Conservation (phyloP, 2,113 vertebrate genomes). For the Butastur rufipennis region DNA sequence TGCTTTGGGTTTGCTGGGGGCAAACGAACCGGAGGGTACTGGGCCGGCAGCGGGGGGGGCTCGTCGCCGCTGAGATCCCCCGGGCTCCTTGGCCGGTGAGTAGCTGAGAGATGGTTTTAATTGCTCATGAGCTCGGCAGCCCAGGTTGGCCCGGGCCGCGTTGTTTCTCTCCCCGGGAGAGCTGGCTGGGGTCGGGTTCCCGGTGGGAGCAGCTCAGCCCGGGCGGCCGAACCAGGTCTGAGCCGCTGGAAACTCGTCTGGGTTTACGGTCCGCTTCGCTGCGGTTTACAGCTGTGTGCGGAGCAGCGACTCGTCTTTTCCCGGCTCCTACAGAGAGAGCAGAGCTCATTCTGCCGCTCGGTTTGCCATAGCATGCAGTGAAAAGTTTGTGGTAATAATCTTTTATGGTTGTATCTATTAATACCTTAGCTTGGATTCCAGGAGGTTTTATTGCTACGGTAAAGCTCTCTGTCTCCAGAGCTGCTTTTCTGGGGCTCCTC, state of each 20-base stretch:
- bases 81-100: slow-evolving; percentile 23
- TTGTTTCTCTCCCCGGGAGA: neutral
- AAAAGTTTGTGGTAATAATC: neutral
- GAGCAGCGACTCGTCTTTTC: neutral
- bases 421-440: neutral
- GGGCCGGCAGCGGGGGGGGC: neutral
- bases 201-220: neutral
- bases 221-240: no score
- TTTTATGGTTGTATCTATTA: neutral
- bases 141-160: neutral
- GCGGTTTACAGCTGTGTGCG: fast-evolving
- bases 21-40: neutral
- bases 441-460: neutral
- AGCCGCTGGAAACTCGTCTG: neutral
- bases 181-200: fast-evolving
- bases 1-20: neutral
- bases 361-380: fast-evolving
- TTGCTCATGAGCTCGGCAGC: fast-evolving
- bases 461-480: neutral
- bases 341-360: neutral
- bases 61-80: neutral
- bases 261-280: fast-evolving
- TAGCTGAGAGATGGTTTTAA: neutral
- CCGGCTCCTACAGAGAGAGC: neutral
- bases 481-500: neutral